Base-by-base conservation (phyloP, 2,797 vertebrate species). In the Pampus argenteus region DNA sequence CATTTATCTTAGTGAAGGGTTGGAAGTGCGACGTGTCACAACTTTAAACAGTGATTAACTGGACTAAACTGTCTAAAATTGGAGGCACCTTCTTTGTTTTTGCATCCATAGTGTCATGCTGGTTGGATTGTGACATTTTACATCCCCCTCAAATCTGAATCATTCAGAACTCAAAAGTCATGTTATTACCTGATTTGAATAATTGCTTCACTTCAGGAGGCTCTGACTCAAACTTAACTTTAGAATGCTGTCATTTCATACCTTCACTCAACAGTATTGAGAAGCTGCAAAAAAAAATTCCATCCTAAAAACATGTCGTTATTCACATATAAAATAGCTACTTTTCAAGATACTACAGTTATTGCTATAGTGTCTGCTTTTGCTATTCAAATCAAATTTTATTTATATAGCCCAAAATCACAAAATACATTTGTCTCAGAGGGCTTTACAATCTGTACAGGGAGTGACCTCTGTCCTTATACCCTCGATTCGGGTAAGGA, bases 21-120 rank as follows among this genome's bases (percentile, higher is more conserved):
- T 45, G 31, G 49, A 52, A 56, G 44, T 22, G 5, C 1, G 2
- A 52, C 26, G 9, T 76, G 66, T 57, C 55, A 26, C 44, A 57
- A 52, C 62, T 77, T 28, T 64, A 23, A 64, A 22, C 59, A 26
- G 38, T 71, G 59, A 75, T 71, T 69, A 74, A 69, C 51, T 28
- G 9, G 4, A 34, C n/a, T n/a, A n/a, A 34, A 23, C 23, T 8
- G 9, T 49, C 45, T 63, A 52, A 76, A 81, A 63, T 36, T 54
- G 45, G 63, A 54, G 34, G 47, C 22, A 9, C 40, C 44, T 7
- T 29, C 52, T 67, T 69, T 61, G 49, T 71, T 70, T 63, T 65
- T 49, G n/a, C 17, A 45, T 52, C 66, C 48, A 25, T 20, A 0
- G 2, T 65, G 45, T 71, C 63, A 55, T 14, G 49, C 18, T 34